Evolutionary conservation across 2,113 vertebrate genomes (phyloP), one percentile per base, ranked within the genome.

Genomic region (Felis chaus): DNA sequence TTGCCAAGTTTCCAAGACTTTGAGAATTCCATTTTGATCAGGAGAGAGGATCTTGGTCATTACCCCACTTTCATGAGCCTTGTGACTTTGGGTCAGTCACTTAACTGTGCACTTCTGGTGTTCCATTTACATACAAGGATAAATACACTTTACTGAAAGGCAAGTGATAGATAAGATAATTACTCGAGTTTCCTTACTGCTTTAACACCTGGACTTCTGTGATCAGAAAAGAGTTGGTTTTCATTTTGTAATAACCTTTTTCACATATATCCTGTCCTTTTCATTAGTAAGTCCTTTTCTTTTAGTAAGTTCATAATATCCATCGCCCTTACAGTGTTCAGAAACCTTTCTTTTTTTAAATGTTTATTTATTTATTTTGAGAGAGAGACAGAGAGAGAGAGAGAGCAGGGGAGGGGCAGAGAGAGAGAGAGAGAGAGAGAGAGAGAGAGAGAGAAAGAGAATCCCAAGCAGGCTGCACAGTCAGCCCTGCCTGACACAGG

Each of bases 1-100:
- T 94, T 95, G 68, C 69, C 89, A 96, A 91, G 63, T 91, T 96
- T 92, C 80, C 29, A 80, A 96, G 65, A 94, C 36, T 93, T 85
- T 93, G 39, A 93, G 39, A 95, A 87, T 76, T 94, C 57, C 18
- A 68, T 83, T 89, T 96, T 78, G 83, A 76, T 92, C 36, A 86
- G 93, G 78, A 89, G 25, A 69, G 74, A 57, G 74, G 50, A 63
- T 90, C 57, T 39, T 95, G 89, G 41, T 94, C 87, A 65, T 92
- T 18, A 50, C 23, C 6, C 50, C n/a, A 41, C 31, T 88, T 85
- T 29, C 45, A 6, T 39, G 14, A 89, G 53, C 45, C 21, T 0
- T 18, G 33, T 89, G 71, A 91, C 41, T 80, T 83, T 63, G 48
- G 18, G 25, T n/a, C 81, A 78, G 25, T 82, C 45, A 13, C 12